These are phyloP conservation scores for Numenius arquata DNA, from an alignment of 2,113 vertebrate genomes.

Conservation along the genomic window DNA sequence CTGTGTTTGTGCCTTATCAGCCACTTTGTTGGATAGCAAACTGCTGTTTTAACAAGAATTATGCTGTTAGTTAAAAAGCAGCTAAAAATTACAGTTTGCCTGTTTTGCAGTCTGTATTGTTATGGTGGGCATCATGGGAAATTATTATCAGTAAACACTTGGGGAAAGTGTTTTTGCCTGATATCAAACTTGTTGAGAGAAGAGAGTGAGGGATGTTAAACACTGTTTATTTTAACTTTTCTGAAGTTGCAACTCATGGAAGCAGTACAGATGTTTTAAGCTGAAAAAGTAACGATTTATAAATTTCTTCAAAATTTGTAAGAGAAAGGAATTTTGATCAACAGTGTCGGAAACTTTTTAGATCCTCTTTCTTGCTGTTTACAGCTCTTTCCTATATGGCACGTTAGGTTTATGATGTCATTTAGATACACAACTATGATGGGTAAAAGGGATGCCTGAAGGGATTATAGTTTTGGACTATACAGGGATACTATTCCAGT, in stretches of 20 bases:
- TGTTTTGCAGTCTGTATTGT: not conserved
- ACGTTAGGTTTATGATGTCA: not conserved
- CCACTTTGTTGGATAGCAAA: not conserved
- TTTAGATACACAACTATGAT: not conserved
- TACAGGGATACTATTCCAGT: not conserved
- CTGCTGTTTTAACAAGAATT: not conserved
- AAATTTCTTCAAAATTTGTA: not conserved
- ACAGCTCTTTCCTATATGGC: no score
- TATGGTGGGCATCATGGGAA: not conserved
- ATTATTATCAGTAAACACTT: not conserved
- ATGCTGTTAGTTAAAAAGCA: not conserved
- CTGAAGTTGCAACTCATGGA: not conserved
- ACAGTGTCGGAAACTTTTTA: not conserved
- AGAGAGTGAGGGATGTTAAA: not conserved
- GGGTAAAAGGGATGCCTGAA: not conserved
- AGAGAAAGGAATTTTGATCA: not conserved
- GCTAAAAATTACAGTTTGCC: not conserved
- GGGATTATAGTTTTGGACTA: not conserved
- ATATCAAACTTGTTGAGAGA: not conserved
- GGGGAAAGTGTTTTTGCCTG: not conserved
- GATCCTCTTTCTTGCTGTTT: not conserved
- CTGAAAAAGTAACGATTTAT: not conserved
- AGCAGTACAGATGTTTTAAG: not conserved
- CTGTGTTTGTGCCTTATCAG: not conserved
- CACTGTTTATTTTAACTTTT: not conserved